Conservation (phyloP, 2,113 vertebrate genomes). For the Axis porcinus region DNA sequence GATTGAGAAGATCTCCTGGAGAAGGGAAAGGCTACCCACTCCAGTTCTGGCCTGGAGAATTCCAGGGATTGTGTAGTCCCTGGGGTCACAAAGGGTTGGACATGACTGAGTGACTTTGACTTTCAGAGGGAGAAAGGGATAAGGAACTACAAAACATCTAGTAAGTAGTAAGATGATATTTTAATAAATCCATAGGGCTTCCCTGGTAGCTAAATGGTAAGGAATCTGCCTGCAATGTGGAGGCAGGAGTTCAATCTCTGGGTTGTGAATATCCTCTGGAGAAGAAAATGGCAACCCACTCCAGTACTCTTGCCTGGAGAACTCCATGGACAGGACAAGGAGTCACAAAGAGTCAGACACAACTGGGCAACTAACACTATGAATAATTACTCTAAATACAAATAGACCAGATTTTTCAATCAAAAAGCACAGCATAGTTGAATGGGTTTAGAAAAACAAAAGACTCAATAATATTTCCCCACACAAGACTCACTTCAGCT, state of each 20-base stretch:
- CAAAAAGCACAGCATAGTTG: not conserved
- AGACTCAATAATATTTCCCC: not conserved
- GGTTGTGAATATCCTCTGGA: not conserved
- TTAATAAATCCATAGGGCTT: not conserved
- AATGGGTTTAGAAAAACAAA: not conserved
- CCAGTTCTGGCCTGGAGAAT: not conserved
- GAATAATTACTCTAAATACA: not conserved
- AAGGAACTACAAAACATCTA: not conserved
- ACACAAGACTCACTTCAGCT: not conserved
- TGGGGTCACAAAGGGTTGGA: not conserved
- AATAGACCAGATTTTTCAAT: not conserved
- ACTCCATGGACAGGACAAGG: not conserved
- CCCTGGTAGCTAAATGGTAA: not conserved
- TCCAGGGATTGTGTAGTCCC: not conserved
- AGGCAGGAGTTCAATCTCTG: fast-evolving
- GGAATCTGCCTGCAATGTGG: not conserved
- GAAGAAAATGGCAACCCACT: not conserved
- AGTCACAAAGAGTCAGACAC: not conserved
- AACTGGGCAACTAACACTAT: not conserved
- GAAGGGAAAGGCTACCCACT: not conserved
- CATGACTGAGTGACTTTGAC: not conserved
- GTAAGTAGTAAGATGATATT: not conserved
- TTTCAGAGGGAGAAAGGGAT: not conserved
- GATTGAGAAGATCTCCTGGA: not conserved
- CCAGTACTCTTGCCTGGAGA: not conserved